Conservation (phyloP, 2,797 vertebrate species). For the Clangula hyemalis region DNA sequence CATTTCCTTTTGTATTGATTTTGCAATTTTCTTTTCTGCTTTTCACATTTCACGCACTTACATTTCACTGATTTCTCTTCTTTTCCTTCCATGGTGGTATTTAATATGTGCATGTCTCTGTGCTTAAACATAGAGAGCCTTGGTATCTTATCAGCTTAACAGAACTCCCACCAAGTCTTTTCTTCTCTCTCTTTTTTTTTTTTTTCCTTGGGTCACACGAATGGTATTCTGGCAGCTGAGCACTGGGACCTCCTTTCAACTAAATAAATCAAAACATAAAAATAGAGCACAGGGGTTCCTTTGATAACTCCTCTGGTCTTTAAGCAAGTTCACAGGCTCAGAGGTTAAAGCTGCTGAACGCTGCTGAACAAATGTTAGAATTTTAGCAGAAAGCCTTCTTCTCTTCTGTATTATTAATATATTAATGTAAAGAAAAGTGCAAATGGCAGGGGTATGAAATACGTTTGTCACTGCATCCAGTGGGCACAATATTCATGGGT, state of each 20-base stretch:
- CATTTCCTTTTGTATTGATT: constrained; percentile 60
- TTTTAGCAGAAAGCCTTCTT: constrained; percentile 13
- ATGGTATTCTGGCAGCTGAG: background rate
- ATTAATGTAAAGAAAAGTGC: background rate
- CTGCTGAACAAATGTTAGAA: background rate
- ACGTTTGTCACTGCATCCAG: background rate
- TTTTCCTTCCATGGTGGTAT: background rate
- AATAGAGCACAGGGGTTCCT: background rate
- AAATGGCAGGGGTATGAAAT: background rate
- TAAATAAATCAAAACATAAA: constrained; percentile 3
- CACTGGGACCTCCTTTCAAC: background rate
- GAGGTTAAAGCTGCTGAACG: background rate
- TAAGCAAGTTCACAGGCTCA: background rate
- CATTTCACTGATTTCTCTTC: constrained; percentile 35
- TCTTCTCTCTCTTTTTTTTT: background rate
- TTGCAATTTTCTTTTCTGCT: constrained; percentile 53
- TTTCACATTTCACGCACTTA: constrained; percentile 43
- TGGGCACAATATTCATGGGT: background rate
- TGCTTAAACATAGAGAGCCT: background rate
- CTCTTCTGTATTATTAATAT: background rate
- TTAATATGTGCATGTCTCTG: background rate
- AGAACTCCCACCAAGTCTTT: background rate
- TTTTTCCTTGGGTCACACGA: background rate
- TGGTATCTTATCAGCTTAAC: background rate
- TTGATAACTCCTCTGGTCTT: background rate